These are phyloP conservation scores for Holcopasites calliopsidis DNA, from an alignment of 1,140 invertebrate genomes.

Conservation along the genomic window DNA sequence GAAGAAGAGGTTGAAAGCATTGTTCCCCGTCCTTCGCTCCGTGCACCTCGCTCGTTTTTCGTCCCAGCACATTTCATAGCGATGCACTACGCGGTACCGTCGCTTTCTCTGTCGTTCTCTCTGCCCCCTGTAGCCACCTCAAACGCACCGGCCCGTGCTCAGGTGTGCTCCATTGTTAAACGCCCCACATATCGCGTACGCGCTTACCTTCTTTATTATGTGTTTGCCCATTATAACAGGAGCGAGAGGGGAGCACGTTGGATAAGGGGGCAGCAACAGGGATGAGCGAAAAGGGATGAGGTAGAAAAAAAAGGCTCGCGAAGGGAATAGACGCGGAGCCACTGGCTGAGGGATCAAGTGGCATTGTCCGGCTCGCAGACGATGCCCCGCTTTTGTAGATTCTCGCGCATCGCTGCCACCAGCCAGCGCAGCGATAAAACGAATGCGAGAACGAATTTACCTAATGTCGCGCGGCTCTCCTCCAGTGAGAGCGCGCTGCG, in stretches of 20 bases:
- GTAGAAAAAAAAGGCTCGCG: background rate
- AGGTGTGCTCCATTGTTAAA: conserved; percentile 76
- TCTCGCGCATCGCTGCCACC: conserved; percentile 15
- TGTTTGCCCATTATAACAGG: conserved; percentile 62
- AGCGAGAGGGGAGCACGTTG: conserved; percentile 17
- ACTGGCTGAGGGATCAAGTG: conserved; percentile 58
- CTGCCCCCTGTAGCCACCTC: conserved; percentile 55
- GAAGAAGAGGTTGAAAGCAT: conserved; percentile 66
- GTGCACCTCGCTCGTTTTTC: conserved; percentile 42
- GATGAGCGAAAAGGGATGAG: background rate
- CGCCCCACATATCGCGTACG: conserved; percentile 68
- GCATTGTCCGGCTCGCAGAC: conserved; percentile 35
- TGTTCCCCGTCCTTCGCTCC: conserved; percentile 68
- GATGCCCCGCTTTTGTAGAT: conserved; percentile 21
- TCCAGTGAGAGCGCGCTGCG: background rate
- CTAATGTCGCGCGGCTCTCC: conserved; percentile 9
- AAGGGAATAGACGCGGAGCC: conserved; percentile 18
- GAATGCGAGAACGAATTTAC: conserved; percentile 6
- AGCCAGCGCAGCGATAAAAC: conserved; percentile 5
- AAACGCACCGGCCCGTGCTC: conserved; percentile 70
- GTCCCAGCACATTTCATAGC: conserved; percentile 71
- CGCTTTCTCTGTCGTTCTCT: conserved; percentile 1
- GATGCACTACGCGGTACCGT: conserved; percentile 59
- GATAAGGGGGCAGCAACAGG: background rate
- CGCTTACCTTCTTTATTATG: conserved; percentile 71